Percentiles rank a stretch among this genome's conserved stretches.
These are phyloP conservation scores for Phoxinus dragarum DNA, from an alignment of 2,797 vertebrate genomes.

Conservation along the genomic window DNA sequence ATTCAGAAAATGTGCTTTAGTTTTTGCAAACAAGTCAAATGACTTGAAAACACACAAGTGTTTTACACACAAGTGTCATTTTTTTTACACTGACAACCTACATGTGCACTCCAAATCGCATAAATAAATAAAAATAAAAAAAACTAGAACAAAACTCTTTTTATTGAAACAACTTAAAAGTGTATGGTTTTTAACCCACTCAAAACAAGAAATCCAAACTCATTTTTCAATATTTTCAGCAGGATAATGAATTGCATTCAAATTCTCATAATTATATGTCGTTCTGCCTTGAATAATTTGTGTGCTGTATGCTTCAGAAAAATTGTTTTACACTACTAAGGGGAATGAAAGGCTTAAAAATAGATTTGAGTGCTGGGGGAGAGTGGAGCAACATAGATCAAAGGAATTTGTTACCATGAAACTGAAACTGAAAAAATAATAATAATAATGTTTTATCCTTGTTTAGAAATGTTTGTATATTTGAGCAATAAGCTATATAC, in stretches of 20 bases:
- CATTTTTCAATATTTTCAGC: background rate
- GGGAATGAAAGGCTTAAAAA: background rate
- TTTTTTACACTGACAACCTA: background rate
- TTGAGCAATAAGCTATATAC: background rate
- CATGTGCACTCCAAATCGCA: background rate
- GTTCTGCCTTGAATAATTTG: background rate
- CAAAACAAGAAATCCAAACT: background rate
- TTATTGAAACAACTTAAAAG: background rate
- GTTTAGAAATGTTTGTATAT: background rate
- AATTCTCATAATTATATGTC: background rate
- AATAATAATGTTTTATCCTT: background rate
- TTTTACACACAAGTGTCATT: too few species aligned
- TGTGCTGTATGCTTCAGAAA: slow-evolving; percentile 6
- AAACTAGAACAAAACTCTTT: background rate
- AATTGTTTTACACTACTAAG: background rate
- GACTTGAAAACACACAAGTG: background rate
- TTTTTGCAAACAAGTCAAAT: background rate
- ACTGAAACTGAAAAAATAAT: background rate
- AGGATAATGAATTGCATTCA: slow-evolving; percentile 1
- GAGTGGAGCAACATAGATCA: background rate
- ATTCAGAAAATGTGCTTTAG: background rate
- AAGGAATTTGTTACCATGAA: background rate
- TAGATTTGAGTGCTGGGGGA: background rate
- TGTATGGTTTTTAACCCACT: background rate
- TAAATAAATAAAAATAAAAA: background rate